Evolutionary conservation across 2,797 vertebrate species (phyloP).

Genomic region (Chiroxiphia lanceolata): DNA sequence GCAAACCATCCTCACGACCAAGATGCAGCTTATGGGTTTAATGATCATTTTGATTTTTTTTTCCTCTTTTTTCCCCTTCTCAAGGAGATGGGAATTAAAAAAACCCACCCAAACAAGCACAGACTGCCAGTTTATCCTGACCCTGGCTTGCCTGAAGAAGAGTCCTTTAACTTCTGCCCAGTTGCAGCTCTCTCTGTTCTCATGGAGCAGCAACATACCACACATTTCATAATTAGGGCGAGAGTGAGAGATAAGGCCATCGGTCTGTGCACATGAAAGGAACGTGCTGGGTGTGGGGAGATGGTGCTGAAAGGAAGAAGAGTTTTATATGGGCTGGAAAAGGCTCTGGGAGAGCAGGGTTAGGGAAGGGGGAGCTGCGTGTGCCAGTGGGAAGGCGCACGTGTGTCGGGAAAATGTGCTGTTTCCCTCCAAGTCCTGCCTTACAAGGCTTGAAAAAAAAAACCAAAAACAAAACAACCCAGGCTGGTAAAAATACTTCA

Average conservation of each 20-base stretch:
- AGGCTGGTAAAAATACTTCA: background rate
- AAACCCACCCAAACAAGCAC: background rate
- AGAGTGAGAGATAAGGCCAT: slow-evolving; percentile 38
- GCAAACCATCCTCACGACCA: background rate
- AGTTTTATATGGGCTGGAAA: background rate
- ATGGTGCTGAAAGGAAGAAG: slow-evolving; percentile 53
- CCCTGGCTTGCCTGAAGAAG: background rate
- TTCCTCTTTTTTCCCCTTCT: background rate
- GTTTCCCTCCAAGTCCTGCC: background rate
- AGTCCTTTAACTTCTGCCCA: slow-evolving; percentile 1
- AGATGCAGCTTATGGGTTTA: background rate
- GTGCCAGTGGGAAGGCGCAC: background rate
- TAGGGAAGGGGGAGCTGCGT: background rate
- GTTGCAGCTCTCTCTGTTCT: background rate
- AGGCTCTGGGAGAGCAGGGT: background rate
- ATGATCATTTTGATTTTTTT: background rate
- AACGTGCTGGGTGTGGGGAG: slow-evolving; percentile 50
- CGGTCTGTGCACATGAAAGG: slow-evolving; percentile 33
- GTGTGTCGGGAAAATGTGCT: fast-evolving
- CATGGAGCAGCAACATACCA: slow-evolving; percentile 40
- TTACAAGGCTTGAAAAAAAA: background rate
- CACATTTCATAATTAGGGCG: slow-evolving; percentile 52
- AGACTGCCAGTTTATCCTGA: background rate
- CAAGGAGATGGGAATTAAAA: background rate
- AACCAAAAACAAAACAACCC: background rate